Conservation (phyloP, 2,797 vertebrate species). For the Catostomus latipinnis region DNA sequence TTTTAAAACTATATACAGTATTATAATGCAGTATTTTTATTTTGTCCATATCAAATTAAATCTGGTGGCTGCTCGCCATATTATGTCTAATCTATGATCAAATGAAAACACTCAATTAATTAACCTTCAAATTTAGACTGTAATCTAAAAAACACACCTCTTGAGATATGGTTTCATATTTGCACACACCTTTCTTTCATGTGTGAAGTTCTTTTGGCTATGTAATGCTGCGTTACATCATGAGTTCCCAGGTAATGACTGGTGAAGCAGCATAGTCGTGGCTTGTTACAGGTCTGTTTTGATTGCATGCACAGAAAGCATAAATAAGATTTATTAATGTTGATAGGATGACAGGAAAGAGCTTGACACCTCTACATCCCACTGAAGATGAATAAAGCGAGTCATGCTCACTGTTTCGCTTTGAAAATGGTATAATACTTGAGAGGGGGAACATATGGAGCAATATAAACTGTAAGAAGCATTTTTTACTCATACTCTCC, state of each 20-base stretch:
- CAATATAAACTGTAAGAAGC: background rate
- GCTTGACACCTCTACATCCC: background rate
- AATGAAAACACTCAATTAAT: background rate
- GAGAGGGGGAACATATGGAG: background rate
- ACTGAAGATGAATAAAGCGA: background rate
- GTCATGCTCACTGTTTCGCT: background rate
- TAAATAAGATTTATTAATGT: constrained; percentile 8
- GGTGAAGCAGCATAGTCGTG: too few relatives aligned
- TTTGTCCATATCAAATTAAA: background rate
- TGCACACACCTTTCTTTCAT: background rate
- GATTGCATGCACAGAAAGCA: background rate
- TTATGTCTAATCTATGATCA: background rate
- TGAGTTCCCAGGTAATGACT: background rate
- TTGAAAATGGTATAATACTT: background rate
- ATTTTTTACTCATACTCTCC: too few relatives aligned
- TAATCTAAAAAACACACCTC: background rate
- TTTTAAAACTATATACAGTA: too few relatives aligned
- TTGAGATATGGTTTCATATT: background rate
- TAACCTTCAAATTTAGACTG: background rate
- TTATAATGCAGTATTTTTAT: background rate
- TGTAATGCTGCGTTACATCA: background rate
- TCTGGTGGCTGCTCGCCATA: background rate
- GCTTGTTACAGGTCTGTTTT: background rate
- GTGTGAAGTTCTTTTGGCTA: background rate
- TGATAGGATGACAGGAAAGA: background rate